Conservation (phyloP, 1,140 invertebrate genomes). For the Polyergus mexicanus region DNA sequence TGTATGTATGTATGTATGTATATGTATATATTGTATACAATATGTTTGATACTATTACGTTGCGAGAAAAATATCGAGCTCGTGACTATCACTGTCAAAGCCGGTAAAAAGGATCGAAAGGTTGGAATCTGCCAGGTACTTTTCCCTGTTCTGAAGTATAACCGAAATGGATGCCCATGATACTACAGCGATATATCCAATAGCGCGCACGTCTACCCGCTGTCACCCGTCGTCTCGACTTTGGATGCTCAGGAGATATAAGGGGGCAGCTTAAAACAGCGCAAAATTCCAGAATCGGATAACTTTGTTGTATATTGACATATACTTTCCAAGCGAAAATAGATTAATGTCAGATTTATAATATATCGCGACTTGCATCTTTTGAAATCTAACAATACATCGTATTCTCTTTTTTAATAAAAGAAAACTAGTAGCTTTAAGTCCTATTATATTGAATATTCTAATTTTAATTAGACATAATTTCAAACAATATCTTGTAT, state of each 20-base stretch:
- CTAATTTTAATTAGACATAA: constrained; percentile 1
- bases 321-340: constrained; percentile 6
- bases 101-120: background rate
- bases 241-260: constrained; percentile 36
- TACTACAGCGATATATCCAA: constrained; percentile 16
- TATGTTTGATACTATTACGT: background rate
- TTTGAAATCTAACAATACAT: background rate
- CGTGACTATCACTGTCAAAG: background rate
- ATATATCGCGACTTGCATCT: background rate
- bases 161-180: constrained; percentile 37
- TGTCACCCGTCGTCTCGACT: constrained; percentile 61
- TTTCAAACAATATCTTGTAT: background rate
- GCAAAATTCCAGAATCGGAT: constrained; percentile 34
- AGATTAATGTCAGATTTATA: constrained; percentile 13
- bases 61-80: background rate
- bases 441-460: background rate
- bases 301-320: constrained; percentile 28
- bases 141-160: background rate
- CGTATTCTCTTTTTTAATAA: background rate
- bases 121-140: constrained; percentile 4
- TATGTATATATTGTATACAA: too few species aligned
- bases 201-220: constrained; percentile 27
- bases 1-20: too few species aligned
- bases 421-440: background rate
- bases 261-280: constrained; percentile 10